phyloP scores from a whole-genome alignment of 2,113 vertebrate genomes.

The Rhinoderma darwinii region DNA sequence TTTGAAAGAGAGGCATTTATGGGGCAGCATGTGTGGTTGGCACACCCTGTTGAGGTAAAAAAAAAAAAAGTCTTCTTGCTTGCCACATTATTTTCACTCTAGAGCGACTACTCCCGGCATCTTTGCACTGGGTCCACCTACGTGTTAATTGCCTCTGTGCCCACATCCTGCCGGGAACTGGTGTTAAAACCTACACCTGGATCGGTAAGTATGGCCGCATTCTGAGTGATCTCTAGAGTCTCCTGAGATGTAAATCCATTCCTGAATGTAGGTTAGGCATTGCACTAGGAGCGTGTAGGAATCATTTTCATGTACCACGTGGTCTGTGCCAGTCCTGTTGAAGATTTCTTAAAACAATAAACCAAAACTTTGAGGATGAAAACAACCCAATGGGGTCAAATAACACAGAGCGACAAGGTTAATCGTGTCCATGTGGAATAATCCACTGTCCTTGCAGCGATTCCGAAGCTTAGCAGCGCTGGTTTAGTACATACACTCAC shows the following conservation, averaged over 20 bases:
- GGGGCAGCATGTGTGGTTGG: no score
- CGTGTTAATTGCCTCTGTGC: background rate
- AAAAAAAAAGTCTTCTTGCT: no score
- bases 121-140: background rate
- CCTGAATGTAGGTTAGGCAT: background rate
- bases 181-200: background rate
- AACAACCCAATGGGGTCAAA: background rate
- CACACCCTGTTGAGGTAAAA: no score
- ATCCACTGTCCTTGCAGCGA: conserved; percentile 33
- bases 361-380: conserved; percentile 27
- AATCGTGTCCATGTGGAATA: background rate
- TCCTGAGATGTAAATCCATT: background rate
- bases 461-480: background rate
- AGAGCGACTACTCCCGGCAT: background rate
- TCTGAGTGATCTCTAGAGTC: background rate
- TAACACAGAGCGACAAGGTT: background rate
- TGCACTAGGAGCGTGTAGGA: background rate
- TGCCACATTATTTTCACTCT: no score
- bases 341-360: conserved; percentile 1
- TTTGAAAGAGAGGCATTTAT: no score
- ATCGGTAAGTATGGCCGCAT: background rate
- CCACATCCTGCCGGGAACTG: no score
- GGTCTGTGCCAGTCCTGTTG: background rate
- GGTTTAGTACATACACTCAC: conserved; percentile 5
- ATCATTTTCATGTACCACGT: background rate